Evolutionary conservation across 2,888 invertebrate genomes (phyloP).

Genomic region (Coecobrya sp.): DNA sequence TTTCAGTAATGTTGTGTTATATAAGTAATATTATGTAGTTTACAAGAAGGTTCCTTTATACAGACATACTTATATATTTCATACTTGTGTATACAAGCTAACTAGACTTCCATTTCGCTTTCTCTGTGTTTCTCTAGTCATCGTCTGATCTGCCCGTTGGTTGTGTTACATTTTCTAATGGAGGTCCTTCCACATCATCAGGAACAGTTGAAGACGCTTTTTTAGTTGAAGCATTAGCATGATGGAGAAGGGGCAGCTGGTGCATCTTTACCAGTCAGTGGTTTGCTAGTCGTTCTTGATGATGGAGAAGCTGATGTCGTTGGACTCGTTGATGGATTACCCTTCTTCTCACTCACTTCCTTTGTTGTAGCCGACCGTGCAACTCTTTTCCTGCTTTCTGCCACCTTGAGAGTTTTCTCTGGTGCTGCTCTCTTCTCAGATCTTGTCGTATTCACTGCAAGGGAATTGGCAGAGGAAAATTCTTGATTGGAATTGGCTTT

Average conservation of each 20-base stretch:
- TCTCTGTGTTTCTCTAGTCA: conserved; percentile 46
- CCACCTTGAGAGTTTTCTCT: conserved; percentile 22
- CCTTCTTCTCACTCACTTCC: conserved; percentile 67
- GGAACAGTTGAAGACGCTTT: conserved; percentile 64
- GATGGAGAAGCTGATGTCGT: conserved; percentile 78
- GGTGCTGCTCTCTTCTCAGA: background rate
- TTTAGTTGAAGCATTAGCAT: conserved; percentile 65
- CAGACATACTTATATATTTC: background rate
- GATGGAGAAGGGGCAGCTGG: conserved; percentile 74
- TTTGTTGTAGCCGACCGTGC: conserved; percentile 56
- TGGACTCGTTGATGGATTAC: conserved; percentile 83
- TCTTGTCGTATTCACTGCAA: conserved; percentile 3
- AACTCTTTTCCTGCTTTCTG: conserved; percentile 40
- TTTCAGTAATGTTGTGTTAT: background rate
- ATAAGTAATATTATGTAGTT: too few species aligned
- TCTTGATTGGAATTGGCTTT: conserved; percentile 79
- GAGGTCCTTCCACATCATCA: conserved; percentile 65
- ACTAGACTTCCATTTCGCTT: background rate
- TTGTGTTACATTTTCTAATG: conserved; percentile 68
- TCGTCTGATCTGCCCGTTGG: conserved; percentile 56
- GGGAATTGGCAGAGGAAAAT: conserved; percentile 50
- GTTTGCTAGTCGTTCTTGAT: conserved; percentile 65
- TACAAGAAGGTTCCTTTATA: background rate
- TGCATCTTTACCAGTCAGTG: conserved; percentile 68
- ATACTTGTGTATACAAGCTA: background rate